Evolutionary conservation across 2,113 vertebrate genomes (phyloP), one percentile per base, ranked within the genome.

Genomic region (Pogona vitticeps): DNA sequence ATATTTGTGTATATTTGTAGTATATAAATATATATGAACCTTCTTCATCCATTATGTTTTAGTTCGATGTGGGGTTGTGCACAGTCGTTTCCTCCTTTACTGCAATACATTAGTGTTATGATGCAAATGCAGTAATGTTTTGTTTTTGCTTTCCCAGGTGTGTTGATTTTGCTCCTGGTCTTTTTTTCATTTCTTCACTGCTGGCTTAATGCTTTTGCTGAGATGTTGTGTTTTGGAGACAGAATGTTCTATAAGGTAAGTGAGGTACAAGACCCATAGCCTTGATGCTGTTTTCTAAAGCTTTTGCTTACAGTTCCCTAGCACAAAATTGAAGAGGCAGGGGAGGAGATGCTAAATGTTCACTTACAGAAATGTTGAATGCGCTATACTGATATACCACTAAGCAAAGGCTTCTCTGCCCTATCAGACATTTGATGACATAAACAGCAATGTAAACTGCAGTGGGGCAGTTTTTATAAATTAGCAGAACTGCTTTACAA

Each of bases 231-330:
- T 73, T 98, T 98, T 85, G 97, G 96, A 18, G 97, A 98, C 84
- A 93, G 97, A 88, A 98, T 98, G 97, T 98, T 98, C 93, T 98
- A 98, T 91, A 96, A 97, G 96, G 97, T 98, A 92, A 92, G 82
- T 26, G 26, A 61, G 59, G 59, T 18, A 14, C 40, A 72, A 63
- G 31, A 26, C 38, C 18, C 40, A n/a, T 42, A 65, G n/a, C 33
- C 52, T 76, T 78, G 3, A 52, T 56, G 46, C 15, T 20, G 8
- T 58, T 78, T 78, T 56, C 52, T 58, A 46, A 78, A 78, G 31
- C 3, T 9, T 20, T 78, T 10, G 3, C 52, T 78, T 56, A n/a
- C 26, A 76, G 4, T 28, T 76, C 3, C 31, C 31, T 31, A 76
- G 6, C 9, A 78, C 3, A 52, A 20, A 33, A 58, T 33, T 78